A percentile compares a stretch with the other conserved stretches of the same genome.
These are phyloP conservation scores for Redunca redunca DNA, from an alignment of 2,113 vertebrate genomes.

Conservation along the genomic window DNA sequence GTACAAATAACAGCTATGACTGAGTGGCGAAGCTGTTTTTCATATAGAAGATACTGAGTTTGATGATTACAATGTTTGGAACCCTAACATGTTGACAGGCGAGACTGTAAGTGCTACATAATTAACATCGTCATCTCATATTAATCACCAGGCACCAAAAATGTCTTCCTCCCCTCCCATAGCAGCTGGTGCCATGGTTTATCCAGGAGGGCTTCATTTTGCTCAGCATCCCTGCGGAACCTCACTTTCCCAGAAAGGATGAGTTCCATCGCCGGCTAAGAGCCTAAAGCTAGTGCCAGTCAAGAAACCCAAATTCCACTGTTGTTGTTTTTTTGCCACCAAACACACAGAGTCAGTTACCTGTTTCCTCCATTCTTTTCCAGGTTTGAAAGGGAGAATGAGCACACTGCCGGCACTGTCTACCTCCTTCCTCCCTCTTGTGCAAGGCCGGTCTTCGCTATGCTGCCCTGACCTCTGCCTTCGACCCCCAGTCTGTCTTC, in stretches of 20 bases:
- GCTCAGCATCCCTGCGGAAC: not conserved
- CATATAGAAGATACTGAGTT: not conserved
- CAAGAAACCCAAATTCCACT: not conserved
- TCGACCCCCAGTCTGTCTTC: not conserved
- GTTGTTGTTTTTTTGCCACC: not conserved
- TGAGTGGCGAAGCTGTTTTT: not conserved
- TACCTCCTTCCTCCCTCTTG: not conserved
- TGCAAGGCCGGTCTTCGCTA: not conserved
- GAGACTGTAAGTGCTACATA: not conserved
- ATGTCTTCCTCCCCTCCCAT: not conserved
- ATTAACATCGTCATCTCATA: not conserved
- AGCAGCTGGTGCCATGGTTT: not conserved
- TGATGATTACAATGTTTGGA: not conserved
- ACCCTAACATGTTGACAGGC: not conserved
- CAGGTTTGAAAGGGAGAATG: fast-evolving
- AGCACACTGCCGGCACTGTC: not conserved
- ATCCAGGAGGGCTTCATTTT: not conserved
- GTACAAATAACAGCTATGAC: not conserved
- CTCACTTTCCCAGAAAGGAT: not conserved
- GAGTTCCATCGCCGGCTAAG: not conserved
- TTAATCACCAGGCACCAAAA: not conserved
- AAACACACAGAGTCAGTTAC: not conserved
- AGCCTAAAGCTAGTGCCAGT: not conserved
- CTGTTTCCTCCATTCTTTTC: not conserved
- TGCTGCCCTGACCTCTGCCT: not conserved